These are phyloP conservation scores for Odontamblyopus lacepedii DNA, from an alignment of 2,797 vertebrate genomes.

Conservation along the genomic window DNA sequence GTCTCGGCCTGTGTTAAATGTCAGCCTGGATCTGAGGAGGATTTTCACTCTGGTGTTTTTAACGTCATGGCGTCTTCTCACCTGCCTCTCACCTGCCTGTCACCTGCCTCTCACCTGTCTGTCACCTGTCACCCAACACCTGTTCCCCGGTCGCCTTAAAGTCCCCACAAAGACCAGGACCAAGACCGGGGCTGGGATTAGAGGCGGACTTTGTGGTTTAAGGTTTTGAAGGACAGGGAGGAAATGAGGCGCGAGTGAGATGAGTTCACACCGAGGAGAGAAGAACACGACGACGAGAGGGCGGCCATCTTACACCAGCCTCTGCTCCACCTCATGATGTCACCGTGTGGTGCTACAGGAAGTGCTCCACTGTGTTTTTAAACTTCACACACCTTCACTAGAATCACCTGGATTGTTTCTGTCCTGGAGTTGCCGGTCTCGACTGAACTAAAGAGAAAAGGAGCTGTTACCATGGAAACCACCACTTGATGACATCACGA, in stretches of 20 bases:
- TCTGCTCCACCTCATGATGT: too few species aligned
- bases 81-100: too few species aligned
- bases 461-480: too few species aligned
- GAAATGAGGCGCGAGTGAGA: background rate
- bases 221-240: background rate
- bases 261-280: background rate
- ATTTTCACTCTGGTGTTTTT: background rate
- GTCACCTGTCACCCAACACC: background rate
- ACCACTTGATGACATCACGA: too few species aligned
- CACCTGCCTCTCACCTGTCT: background rate
- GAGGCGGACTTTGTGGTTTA: background rate
- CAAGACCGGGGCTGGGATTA: background rate
- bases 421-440: too few species aligned
- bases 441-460: too few species aligned
- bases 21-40: background rate
- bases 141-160: background rate
- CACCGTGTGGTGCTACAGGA: too few species aligned
- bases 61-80: background rate
- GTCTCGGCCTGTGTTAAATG: background rate
- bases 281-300: too few species aligned
- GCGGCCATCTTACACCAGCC: too few species aligned
- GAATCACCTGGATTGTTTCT: too few species aligned
- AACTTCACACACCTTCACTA: too few species aligned
- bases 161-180: background rate
- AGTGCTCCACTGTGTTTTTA: too few species aligned